A percentile compares a stretch with the other conserved stretches of the same genome.
Evolutionary conservation across 2,888 invertebrate genomes (phyloP).

Genomic region (Epistrophe eligans): DNA sequence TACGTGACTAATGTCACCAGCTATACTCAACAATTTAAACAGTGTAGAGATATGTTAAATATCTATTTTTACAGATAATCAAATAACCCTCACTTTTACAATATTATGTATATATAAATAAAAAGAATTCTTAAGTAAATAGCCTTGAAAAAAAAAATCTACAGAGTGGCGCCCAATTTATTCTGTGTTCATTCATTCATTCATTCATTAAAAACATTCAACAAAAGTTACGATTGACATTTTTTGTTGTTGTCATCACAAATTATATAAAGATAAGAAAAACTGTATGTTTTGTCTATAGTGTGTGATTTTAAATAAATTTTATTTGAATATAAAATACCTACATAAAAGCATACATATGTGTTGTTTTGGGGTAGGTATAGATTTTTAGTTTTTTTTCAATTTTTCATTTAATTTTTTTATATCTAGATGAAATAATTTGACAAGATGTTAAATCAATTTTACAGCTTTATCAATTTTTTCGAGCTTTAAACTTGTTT

Average conservation of each 20-base stretch:
- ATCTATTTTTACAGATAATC: background rate
- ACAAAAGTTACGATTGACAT: background rate
- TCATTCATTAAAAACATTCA: background rate
- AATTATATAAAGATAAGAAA: slow-evolving; percentile 6
- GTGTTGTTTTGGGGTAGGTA: no score
- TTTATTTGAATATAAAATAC: background rate
- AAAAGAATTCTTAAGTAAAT: background rate
- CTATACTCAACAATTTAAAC: background rate
- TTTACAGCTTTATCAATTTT: background rate
- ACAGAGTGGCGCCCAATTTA: background rate
- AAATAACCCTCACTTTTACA: background rate
- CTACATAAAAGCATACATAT: background rate
- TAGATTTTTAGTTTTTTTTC: background rate
- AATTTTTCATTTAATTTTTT: background rate
- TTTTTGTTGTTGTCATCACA: background rate
- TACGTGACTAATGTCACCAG: slow-evolving; percentile 33
- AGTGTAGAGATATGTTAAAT: background rate
- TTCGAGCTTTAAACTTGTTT: background rate
- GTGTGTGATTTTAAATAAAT: background rate
- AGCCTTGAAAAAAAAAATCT: background rate
- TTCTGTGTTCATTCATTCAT: background rate
- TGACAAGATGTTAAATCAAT: background rate
- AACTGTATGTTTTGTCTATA: background rate
- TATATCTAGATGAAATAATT: background rate
- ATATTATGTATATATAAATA: background rate